Conservation (phyloP, 2,888 invertebrate genomes). For the Sepioteuthis lessoniana region DNA sequence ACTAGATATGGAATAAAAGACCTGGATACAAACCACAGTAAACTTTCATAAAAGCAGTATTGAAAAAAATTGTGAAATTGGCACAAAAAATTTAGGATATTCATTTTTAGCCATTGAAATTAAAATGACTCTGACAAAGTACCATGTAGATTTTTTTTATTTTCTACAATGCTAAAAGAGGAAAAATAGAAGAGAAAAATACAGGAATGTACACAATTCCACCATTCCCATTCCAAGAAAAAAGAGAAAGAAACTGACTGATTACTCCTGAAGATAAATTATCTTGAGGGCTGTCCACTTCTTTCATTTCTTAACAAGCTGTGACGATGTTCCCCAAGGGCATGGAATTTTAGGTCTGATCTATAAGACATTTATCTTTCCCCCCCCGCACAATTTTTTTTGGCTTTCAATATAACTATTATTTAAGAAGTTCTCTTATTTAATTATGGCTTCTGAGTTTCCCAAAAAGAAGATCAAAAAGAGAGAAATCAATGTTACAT, state of each 20-base stretch:
- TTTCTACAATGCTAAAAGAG: background rate
- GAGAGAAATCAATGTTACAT: background rate
- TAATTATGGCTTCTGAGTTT: background rate
- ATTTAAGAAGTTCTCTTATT: background rate
- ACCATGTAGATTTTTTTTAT: background rate
- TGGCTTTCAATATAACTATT: slow-evolving; percentile 13
- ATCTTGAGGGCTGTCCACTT: background rate
- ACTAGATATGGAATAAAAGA: too few relatives aligned
- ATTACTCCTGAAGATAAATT: slow-evolving; percentile 14
- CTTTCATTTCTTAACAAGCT: background rate
- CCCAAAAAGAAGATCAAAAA: background rate
- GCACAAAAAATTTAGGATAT: background rate
- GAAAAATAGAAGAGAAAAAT: background rate
- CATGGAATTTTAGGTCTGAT: slow-evolving; percentile 10
- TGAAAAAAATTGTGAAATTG: background rate
- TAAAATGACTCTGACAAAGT: background rate
- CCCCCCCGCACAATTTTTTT: too few relatives aligned
- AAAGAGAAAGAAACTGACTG: background rate
- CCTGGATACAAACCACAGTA: too few relatives aligned
- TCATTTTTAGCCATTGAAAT: background rate
- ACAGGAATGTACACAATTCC: background rate
- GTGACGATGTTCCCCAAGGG: background rate
- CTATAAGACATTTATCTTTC: background rate
- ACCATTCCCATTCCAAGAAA: background rate
- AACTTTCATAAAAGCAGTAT: too few relatives aligned